Evolutionary conservation across 2,888 invertebrate species (phyloP).

Genomic region (Macrophya alboannulata): DNA sequence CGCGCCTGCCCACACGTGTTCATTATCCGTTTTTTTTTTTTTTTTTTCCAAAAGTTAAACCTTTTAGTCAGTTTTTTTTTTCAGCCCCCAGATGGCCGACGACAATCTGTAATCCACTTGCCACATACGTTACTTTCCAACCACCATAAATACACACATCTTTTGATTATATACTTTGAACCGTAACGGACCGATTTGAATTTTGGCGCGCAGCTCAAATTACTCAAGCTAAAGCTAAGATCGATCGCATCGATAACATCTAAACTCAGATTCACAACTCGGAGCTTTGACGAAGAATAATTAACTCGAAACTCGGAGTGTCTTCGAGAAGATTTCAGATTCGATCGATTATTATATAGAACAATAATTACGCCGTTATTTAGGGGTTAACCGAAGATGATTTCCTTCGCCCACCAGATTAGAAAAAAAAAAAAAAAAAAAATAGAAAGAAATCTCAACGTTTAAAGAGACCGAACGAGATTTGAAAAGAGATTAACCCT

Average conservation of each 20-base stretch:
- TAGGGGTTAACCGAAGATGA: not conserved
- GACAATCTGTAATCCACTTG: not conserved
- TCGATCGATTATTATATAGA: not conserved
- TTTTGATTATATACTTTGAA: not conserved
- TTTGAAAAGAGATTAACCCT: not conserved
- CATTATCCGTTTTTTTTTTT: conserved; percentile 38
- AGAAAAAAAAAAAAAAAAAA: no score
- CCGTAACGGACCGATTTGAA: not conserved
- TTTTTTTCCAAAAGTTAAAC: not conserved
- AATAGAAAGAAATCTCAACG: not conserved
- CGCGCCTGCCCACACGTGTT: conserved; percentile 18
- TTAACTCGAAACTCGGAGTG: not conserved
- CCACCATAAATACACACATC: not conserved
- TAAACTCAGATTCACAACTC: not conserved
- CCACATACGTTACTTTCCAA: not conserved
- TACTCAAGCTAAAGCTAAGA: not conserved
- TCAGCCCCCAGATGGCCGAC: conserved; percentile 1
- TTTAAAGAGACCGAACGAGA: not conserved
- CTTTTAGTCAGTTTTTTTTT: conserved; percentile 18
- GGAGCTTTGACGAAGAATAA: not conserved
- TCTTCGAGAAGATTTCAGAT: not conserved
- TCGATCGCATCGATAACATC: not conserved
- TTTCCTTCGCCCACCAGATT: not conserved
- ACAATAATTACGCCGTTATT: not conserved
- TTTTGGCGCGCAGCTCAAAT: not conserved